Evolutionary conservation across 2,888 invertebrate genomes (phyloP).

Genomic region (Aspidiotus destructor): DNA sequence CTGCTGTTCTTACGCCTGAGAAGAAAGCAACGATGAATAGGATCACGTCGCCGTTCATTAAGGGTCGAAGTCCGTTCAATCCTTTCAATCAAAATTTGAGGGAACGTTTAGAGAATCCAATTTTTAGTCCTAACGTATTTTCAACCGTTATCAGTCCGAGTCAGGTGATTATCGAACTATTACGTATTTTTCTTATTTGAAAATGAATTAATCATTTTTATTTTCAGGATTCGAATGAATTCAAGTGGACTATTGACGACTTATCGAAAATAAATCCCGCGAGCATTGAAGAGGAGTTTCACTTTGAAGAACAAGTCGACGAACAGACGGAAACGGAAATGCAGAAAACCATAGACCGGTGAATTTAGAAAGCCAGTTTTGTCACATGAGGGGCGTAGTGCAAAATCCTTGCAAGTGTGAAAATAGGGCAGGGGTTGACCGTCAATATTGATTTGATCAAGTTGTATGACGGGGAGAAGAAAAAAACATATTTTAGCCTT

Average conservation of each 20-base stretch:
- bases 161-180: slow-evolving; percentile 39
- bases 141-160: slow-evolving; percentile 41
- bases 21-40: slow-evolving; percentile 13
- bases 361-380: slow-evolving; percentile 43
- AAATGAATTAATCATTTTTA: background rate
- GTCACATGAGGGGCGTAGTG: background rate
- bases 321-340: slow-evolving; percentile 54
- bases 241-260: slow-evolving; percentile 62
- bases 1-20: slow-evolving; percentile 31
- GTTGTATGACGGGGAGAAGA: no score
- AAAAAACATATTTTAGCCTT: no score
- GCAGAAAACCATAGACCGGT: slow-evolving; percentile 52
- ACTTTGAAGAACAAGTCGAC: slow-evolving; percentile 51
- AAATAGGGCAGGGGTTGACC: background rate
- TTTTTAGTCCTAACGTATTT: slow-evolving; percentile 52
- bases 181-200: background rate
- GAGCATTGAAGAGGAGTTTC: slow-evolving; percentile 55
- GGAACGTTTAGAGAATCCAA: slow-evolving; percentile 55
- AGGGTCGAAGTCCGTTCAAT: slow-evolving; percentile 45
- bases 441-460: no score
- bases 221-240: slow-evolving; percentile 39
- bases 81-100: slow-evolving; percentile 59
- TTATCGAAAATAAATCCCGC: slow-evolving; percentile 57
- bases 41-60: slow-evolving; percentile 10
- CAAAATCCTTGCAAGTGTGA: background rate